Percentiles rank a stretch among this genome's conserved stretches.
phyloP scores from a whole-genome alignment of 2,888 invertebrate genomes.

The Boloria euphrosyne region DNA sequence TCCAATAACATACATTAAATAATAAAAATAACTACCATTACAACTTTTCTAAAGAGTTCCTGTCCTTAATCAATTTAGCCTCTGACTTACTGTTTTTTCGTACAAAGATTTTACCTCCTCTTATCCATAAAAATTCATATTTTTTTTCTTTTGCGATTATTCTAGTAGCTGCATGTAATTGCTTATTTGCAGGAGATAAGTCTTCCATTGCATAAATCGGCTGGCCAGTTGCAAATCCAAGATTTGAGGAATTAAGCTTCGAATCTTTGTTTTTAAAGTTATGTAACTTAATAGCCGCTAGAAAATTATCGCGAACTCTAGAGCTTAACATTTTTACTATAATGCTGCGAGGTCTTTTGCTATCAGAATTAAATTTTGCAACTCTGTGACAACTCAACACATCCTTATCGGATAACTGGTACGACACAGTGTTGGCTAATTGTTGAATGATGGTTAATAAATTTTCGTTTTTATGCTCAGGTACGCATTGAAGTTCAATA shows the following conservation, averaged over 20 bases:
- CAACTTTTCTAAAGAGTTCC: neutral
- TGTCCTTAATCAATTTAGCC: neutral
- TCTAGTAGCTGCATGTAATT: conserved; percentile 2
- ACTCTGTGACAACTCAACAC: neutral
- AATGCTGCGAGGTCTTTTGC: conserved; percentile 1
- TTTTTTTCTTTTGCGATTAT: neutral
- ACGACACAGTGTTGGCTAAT: neutral
- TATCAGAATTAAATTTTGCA: neutral
- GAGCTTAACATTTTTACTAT: neutral
- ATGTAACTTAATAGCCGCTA: too few relatives aligned
- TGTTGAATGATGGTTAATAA: too few relatives aligned
- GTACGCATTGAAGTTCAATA: conserved; percentile 1
- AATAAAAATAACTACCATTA: neutral
- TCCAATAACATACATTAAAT: neutral
- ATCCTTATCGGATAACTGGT: neutral
- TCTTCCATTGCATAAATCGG: conserved; percentile 5
- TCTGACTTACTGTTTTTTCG: neutral
- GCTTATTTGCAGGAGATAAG: neutral
- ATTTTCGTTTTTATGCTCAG: too few relatives aligned
- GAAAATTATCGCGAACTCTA: too few relatives aligned
- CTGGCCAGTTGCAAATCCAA: neutral
- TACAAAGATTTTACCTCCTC: neutral
- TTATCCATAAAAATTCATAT: neutral
- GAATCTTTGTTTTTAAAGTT: neutral
- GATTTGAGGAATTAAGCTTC: neutral